A percentile compares a stretch with the other conserved stretches of the same genome.
These are phyloP conservation scores for Chalcis sispes DNA, from an alignment of 2,888 invertebrate genomes.

Conservation along the genomic window DNA sequence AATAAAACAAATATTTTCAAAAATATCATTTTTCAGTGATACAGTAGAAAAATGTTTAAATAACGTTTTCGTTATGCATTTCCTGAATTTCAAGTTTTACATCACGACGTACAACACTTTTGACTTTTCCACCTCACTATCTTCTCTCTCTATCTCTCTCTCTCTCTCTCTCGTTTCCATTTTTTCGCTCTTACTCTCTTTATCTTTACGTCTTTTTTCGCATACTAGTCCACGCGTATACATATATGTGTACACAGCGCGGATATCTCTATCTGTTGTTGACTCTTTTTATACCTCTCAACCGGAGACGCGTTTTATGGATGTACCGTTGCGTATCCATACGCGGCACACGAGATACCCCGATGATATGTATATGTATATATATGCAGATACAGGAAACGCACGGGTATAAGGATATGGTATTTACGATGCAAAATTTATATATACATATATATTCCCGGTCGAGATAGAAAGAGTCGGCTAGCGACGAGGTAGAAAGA, in stretches of 20 bases:
- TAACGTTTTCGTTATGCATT: too few relatives aligned
- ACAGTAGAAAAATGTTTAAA: too few relatives aligned
- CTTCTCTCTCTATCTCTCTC: too few relatives aligned
- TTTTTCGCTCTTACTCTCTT: not conserved
- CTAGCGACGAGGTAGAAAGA: conserved; percentile 24
- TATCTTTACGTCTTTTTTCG: not conserved
- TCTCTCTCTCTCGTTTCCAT: too few relatives aligned
- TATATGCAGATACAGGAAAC: not conserved
- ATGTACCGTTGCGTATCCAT: conserved; percentile 3
- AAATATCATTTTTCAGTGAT: too few relatives aligned
- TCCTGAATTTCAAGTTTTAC: too few relatives aligned
- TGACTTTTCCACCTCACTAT: too few relatives aligned
- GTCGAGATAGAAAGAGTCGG: conserved; percentile 11
- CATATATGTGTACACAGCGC: not conserved
- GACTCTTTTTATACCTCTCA: not conserved
- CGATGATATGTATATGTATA: conserved; percentile 16
- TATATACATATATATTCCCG: conserved; percentile 26
- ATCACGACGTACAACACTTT: too few relatives aligned
- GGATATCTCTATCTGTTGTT: not conserved
- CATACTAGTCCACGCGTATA: not conserved
- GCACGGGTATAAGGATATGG: conserved; percentile 6
- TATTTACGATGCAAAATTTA: conserved; percentile 49
- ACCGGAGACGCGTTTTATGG: conserved; percentile 7
- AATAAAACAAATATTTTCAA: too few relatives aligned
- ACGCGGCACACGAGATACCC: not conserved